Conservation (phyloP, 2,797 vertebrate genomes). For the Dipus sagitta region DNA sequence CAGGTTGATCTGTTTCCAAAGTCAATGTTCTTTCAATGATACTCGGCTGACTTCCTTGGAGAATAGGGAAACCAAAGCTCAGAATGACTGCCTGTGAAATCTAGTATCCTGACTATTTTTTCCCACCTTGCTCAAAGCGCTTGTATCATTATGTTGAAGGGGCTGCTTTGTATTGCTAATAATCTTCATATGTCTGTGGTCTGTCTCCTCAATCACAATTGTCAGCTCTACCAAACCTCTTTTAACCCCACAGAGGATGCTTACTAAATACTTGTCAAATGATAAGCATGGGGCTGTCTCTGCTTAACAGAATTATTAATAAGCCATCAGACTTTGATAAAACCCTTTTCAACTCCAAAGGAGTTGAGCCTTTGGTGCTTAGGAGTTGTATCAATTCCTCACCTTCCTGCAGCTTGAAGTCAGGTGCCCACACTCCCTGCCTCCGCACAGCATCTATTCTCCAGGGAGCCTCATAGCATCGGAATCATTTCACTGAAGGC, state of each 20-base stretch:
- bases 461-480: slow-evolving; percentile 65
- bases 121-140: not conserved
- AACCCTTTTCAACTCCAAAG: slow-evolving; percentile 69
- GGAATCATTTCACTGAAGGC: slow-evolving; percentile 71
- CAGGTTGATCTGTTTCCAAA: slow-evolving; percentile 61
- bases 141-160: slow-evolving; percentile 54
- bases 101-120: slow-evolving; percentile 52
- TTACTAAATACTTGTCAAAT: slow-evolving; percentile 71
- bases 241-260: slow-evolving; percentile 33
- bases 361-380: slow-evolving; percentile 67
- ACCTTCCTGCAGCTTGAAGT: slow-evolving; percentile 57
- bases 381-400: slow-evolving; percentile 72
- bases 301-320: slow-evolving; percentile 75
- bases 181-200: slow-evolving; percentile 57
- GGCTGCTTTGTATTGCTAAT: slow-evolving; percentile 42
- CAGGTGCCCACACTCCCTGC: slow-evolving; percentile 65
- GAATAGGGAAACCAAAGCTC: slow-evolving; percentile 39
- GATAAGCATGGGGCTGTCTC: slow-evolving; percentile 55
- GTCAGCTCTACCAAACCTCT: slow-evolving; percentile 52
- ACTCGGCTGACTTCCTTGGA: slow-evolving; percentile 46
- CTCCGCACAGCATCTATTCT: slow-evolving; percentile 62
- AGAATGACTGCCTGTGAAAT: slow-evolving; percentile 19
- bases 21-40: slow-evolving; percentile 37
- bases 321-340: slow-evolving; percentile 70
- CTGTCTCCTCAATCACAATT: slow-evolving; percentile 56